phyloP scores from a whole-genome alignment of 1,140 invertebrate species.

The Arion vulgaris region DNA sequence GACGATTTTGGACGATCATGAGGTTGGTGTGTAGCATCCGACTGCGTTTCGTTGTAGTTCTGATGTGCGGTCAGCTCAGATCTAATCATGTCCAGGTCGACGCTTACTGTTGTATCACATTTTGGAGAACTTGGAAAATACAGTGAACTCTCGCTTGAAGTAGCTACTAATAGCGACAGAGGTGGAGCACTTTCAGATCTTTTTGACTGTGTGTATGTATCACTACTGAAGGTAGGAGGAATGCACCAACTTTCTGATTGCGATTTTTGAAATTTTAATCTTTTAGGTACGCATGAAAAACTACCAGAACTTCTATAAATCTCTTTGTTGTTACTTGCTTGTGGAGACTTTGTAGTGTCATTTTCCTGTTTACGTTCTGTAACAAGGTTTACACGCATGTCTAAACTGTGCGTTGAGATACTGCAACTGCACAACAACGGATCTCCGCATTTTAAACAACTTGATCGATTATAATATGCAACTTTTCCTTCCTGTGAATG shows the following conservation, averaged over 20 bases:
- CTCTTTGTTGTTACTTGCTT: background rate
- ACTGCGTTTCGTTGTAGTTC: background rate
- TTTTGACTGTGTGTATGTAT: background rate
- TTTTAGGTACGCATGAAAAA: background rate
- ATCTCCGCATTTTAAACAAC: background rate
- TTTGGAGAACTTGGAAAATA: background rate
- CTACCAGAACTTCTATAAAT: background rate
- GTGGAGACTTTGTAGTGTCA: background rate
- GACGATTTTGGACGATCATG: conserved; percentile 16
- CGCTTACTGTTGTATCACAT: background rate
- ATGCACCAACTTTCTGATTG: background rate
- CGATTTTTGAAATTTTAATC: background rate
- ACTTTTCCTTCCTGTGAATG: background rate
- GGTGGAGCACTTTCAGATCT: conserved; percentile 28
- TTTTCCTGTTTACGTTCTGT: background rate
- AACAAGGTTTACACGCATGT: background rate
- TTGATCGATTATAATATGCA: background rate
- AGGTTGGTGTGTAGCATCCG: background rate
- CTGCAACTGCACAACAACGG: background rate
- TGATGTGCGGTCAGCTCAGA: no score
- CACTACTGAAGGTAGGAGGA: background rate
- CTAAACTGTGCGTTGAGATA: background rate
- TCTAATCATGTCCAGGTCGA: background rate
- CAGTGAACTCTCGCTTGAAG: background rate
- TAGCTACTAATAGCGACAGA: background rate